Conservation (phyloP, 2,113 vertebrate species). For the Bettongia penicillata region DNA sequence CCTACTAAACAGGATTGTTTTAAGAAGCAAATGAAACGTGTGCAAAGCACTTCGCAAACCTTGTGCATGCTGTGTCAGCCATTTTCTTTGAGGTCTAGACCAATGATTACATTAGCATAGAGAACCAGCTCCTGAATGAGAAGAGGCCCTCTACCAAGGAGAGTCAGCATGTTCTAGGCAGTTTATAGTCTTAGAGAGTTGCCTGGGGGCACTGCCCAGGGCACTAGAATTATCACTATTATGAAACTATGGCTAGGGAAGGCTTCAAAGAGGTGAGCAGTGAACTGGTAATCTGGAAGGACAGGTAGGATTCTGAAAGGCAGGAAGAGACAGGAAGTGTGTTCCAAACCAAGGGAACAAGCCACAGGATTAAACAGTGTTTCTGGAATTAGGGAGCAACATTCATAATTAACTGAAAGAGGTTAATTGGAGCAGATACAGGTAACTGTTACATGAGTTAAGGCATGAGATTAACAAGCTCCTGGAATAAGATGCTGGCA, state of each 20-base stretch:
- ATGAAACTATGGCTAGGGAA: not conserved
- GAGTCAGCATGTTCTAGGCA: not conserved
- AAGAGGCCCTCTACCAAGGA: not conserved
- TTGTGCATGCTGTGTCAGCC: not conserved
- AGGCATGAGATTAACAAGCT: not conserved
- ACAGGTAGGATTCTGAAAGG: not conserved
- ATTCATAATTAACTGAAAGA: not conserved
- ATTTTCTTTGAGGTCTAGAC: not conserved
- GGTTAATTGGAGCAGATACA: not conserved
- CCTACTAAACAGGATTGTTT: not conserved
- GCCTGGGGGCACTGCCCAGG: not conserved
- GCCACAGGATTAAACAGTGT: not conserved
- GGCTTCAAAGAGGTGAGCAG: not conserved
- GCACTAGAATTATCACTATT: not conserved
- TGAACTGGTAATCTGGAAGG: not conserved
- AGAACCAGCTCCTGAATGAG: not conserved
- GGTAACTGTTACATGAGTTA: not conserved
- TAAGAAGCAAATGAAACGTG: not conserved
- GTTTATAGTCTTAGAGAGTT: not conserved
- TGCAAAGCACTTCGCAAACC: not conserved
- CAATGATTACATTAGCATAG: not conserved
- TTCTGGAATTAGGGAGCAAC: not conserved
- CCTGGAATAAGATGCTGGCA: not conserved
- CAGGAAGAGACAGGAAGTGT: not conserved
- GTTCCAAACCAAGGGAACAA: not conserved